Conservation (phyloP, 2,797 vertebrate species). For the Oophaga sylvatica region DNA sequence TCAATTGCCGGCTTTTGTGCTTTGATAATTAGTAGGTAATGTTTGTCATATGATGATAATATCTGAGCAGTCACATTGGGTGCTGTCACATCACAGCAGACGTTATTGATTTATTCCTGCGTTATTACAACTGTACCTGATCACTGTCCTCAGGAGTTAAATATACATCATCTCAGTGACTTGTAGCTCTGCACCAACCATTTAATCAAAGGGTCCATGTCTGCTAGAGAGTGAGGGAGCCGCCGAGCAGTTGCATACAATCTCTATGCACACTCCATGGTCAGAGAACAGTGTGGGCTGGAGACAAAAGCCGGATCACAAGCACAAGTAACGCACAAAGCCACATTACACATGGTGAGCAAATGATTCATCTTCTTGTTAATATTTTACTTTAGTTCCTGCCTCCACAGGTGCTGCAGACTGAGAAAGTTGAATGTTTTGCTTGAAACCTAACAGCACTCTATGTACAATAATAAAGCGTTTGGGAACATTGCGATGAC, state of each 20-base stretch:
- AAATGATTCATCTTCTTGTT: constrained; percentile 39
- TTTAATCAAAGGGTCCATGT: neutral
- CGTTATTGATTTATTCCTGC: neutral
- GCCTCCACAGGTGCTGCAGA: constrained; percentile 54
- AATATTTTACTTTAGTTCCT: constrained; percentile 52
- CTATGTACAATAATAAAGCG: constrained; percentile 55
- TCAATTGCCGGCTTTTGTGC: too few relatives aligned
- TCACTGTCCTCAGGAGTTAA: neutral
- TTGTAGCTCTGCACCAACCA: neutral
- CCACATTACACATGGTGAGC: constrained; percentile 11
- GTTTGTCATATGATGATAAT: neutral
- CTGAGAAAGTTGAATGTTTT: constrained; percentile 57
- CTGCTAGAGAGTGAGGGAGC: neutral
- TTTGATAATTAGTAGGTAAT: neutral
- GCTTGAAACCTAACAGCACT: constrained; percentile 53
- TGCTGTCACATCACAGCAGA: neutral
- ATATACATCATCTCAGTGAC: neutral
- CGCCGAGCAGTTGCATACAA: neutral
- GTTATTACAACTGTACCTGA: neutral
- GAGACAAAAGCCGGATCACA: constrained; percentile 19
- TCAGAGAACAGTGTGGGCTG: constrained; percentile 1
- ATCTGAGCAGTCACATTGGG: neutral
- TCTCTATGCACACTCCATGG: neutral
- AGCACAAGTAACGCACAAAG: neutral
- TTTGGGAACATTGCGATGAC: constrained; percentile 50